phyloP scores from a whole-genome alignment of 2,113 vertebrate genomes.

The Gymnorhina tibicen region DNA sequence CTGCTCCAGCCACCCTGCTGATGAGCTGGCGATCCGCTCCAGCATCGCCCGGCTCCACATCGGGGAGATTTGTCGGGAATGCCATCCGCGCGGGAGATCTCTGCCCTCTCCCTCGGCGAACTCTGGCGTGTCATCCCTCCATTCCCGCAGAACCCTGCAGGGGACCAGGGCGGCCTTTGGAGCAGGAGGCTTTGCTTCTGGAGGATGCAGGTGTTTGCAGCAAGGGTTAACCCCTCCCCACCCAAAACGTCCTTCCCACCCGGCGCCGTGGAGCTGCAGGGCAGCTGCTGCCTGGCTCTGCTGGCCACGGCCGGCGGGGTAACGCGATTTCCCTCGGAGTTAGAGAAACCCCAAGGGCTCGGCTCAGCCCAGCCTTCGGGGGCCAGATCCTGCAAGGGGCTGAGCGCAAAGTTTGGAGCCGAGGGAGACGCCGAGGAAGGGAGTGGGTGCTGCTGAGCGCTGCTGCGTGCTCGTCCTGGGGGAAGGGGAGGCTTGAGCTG shows the following conservation, averaged over 20 bases:
- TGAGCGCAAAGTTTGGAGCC: slow-evolving; percentile 12
- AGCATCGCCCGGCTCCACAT: background rate
- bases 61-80: background rate
- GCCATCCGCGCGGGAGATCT: background rate
- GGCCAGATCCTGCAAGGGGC: background rate
- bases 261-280: background rate
- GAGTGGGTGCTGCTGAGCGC: background rate
- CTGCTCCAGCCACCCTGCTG: background rate
- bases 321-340: background rate
- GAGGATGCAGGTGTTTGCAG: slow-evolving; percentile 43
- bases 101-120: background rate
- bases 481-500: background rate
- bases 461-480: background rate
- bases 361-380: background rate
- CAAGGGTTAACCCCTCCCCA: slow-evolving; percentile 33
- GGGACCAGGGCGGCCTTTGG: background rate
- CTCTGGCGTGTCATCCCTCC: background rate
- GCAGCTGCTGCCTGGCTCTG: background rate
- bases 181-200: background rate
- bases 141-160: background rate
- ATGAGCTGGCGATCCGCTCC: background rate
- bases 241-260: slow-evolving; percentile 19
- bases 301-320: background rate
- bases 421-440: background rate
- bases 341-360: background rate